Evolutionary conservation across 2,113 vertebrate species (phyloP).

Genomic region (Peromyscus maniculatus): DNA sequence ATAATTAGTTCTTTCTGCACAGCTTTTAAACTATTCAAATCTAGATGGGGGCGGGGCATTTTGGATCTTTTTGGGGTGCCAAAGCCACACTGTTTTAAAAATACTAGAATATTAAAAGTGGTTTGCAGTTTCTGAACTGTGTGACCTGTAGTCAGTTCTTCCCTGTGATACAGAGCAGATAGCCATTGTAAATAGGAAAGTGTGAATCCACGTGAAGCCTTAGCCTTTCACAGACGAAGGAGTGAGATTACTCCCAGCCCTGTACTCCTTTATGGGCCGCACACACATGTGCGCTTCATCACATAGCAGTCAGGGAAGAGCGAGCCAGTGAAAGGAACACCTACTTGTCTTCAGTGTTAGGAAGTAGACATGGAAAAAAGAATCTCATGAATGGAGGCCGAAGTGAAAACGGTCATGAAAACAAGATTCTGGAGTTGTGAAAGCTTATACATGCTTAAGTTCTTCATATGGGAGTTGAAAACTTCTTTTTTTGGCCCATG

Average conservation of each 20-base stretch:
- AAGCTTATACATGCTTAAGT: slow-evolving; percentile 7
- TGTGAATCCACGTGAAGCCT: slow-evolving; percentile 46
- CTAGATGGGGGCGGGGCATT: neutral
- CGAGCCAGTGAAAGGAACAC: slow-evolving; percentile 53
- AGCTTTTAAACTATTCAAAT: slow-evolving; percentile 33
- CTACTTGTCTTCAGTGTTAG: slow-evolving; percentile 66
- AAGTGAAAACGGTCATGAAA: slow-evolving; percentile 42
- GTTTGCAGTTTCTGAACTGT: slow-evolving; percentile 33
- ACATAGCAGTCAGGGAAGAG: neutral
- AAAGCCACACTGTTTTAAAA: slow-evolving; percentile 50
- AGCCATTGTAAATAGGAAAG: slow-evolving; percentile 7
- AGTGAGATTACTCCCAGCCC: neutral
- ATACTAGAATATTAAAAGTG: slow-evolving; percentile 31
- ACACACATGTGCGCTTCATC: slow-evolving; percentile 21
- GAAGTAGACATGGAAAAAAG: slow-evolving; percentile 53
- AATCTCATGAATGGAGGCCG: slow-evolving; percentile 62
- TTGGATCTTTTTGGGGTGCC: neutral
- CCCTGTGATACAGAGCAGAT: slow-evolving; percentile 44
- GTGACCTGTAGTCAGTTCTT: neutral
- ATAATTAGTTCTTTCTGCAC: slow-evolving; percentile 27
- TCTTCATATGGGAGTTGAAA: slow-evolving; percentile 39
- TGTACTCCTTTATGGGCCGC: slow-evolving; percentile 14
- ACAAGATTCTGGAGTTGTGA: slow-evolving; percentile 40
- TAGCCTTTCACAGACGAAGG: slow-evolving; percentile 48
- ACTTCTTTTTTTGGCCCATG: slow-evolving; percentile 10